Conservation (phyloP, 2,113 vertebrate genomes). For the Colaptes auratus region DNA sequence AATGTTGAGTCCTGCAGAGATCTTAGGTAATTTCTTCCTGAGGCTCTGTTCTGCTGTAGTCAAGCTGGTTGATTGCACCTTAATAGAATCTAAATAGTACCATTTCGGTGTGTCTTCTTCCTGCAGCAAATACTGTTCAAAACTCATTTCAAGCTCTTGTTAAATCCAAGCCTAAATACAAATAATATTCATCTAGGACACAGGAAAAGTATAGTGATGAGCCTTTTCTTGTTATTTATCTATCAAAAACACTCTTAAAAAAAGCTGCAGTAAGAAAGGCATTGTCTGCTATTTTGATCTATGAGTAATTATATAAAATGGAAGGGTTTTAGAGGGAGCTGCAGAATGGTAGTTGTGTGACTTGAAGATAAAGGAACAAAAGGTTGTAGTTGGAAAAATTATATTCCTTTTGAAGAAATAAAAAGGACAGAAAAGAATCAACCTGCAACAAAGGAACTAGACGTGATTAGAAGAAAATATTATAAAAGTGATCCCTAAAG, state of each 20-base stretch:
- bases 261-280: background rate
- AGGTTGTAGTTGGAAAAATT: background rate
- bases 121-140: background rate
- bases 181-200: background rate
- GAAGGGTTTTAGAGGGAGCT: background rate
- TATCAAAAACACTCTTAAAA: background rate
- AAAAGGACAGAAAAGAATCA: background rate
- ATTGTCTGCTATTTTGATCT: background rate
- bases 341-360: background rate
- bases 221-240: background rate
- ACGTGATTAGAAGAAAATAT: constrained; percentile 10
- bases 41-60: background rate
- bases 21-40: background rate
- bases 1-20: background rate
- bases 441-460: background rate
- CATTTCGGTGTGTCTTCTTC: background rate
- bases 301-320: background rate
- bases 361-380: background rate
- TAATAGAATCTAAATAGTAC: background rate
- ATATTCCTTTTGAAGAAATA: background rate
- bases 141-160: constrained; percentile 30
- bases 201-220: background rate
- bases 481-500: background rate
- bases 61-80: background rate
- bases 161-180: background rate